Base-by-base conservation (phyloP, 1,140 invertebrate genomes). In the Drosophila prosaltans region DNA sequence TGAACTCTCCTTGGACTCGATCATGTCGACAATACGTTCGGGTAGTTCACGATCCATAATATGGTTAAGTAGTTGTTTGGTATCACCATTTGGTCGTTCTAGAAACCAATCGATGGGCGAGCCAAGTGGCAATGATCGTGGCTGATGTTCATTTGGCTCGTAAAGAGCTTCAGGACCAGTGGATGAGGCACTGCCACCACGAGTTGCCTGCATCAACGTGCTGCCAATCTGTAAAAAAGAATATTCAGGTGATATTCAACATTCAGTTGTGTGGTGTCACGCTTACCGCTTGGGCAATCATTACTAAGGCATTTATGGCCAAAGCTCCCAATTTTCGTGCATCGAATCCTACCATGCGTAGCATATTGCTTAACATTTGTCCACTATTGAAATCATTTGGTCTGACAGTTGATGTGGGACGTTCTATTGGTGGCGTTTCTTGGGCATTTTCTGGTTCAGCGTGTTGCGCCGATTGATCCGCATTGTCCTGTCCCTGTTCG, bases 251-350 rank as follows among this genome's bases (percentile, higher is more conserved):
- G 16, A 3, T 2, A 40, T 9, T 21, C 9, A 26, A 30, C 3
- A 16, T 16, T 9, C 2, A 55, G 30, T 30, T 55, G 2, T 55
- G 8, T 16, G 28, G 6, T 55, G 6, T 9, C 16, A 51, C 93
- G 0, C 16, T 93, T 93, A 97, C 96, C 94, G 97, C 93, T 93
- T 97, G 96, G 2, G 96, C 96, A n/a, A 97, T 93, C 91, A 97
- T 96, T 65, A 97, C 95, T 5, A 97, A 93, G 10, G 95, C 95
- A 91, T 97, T 97, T 1, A 97, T 92, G 1, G 96, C 96, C 51
- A 97, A 95, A 0, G 96, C 96, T 30, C 95, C 95, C 21, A 97
- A 93, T 92, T 96, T 96, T 28, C 94, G 94, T 0, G 95, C 93
- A 84, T 97, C 95, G 51, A 97, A 93, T 16, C 95, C 96, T 48